Percentiles rank a stretch among this genome's conserved stretches.
phyloP scores from a whole-genome alignment of 2,113 vertebrate species.

The Hepsetus odoe region DNA sequence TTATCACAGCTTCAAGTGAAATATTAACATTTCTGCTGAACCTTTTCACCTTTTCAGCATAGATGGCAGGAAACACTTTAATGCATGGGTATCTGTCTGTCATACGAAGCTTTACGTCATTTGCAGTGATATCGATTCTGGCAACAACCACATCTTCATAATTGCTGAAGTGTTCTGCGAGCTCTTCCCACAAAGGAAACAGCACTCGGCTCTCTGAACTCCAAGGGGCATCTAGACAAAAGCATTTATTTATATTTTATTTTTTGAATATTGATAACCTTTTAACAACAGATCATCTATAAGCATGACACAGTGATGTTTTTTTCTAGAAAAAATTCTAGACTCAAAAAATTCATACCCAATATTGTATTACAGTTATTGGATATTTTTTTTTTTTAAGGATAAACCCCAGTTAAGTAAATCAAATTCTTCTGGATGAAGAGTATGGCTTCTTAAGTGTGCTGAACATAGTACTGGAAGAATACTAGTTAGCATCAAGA shows the following conservation, averaged over 20 bases:
- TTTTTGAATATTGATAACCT: background rate
- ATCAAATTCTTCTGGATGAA: too few relatives aligned
- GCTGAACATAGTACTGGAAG: too few relatives aligned
- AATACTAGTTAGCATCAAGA: background rate
- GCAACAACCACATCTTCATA: slow-evolving; percentile 77
- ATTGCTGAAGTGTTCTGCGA: slow-evolving; percentile 77
- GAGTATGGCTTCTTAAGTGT: too few relatives aligned
- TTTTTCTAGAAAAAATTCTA: too few relatives aligned
- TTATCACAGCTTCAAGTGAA: too few relatives aligned
- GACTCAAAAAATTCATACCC: too few relatives aligned
- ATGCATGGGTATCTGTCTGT: slow-evolving; percentile 76
- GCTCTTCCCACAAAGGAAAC: slow-evolving; percentile 82
- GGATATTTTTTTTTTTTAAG: too few relatives aligned
- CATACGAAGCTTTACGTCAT: slow-evolving; percentile 78
- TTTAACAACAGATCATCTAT: background rate
- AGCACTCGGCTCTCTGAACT: slow-evolving; percentile 74
- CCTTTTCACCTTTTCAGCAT: slow-evolving; percentile 69
- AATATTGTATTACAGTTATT: too few relatives aligned
- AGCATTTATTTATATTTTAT: background rate
- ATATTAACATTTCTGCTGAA: background rate
- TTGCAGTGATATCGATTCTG: slow-evolving; percentile 86
- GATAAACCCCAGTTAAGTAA: too few relatives aligned
- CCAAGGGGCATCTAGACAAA: slow-evolving; percentile 83
- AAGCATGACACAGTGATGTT: too few relatives aligned
- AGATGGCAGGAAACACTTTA: slow-evolving; percentile 83